Evolutionary conservation across 1,140 invertebrate genomes (phyloP).

Genomic region (Bicyclus anynana): DNA sequence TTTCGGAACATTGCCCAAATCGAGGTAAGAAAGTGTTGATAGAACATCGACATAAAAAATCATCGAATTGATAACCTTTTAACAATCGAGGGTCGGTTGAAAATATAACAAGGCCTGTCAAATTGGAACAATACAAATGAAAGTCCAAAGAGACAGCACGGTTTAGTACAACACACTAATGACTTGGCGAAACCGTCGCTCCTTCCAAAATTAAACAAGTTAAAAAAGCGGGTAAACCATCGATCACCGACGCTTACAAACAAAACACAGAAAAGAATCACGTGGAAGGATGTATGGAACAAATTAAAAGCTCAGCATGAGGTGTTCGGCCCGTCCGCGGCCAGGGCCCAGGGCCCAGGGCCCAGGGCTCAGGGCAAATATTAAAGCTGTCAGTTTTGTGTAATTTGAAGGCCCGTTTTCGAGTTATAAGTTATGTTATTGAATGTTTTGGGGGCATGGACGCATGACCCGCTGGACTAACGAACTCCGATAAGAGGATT

Average conservation of each 20-base stretch:
- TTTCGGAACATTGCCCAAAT: no score
- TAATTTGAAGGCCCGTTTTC: conserved; percentile 68
- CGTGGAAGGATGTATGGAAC: conserved; percentile 71
- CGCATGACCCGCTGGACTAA: conserved; percentile 20
- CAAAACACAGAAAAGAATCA: conserved; percentile 67
- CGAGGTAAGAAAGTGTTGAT: no score
- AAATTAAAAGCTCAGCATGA: conserved; percentile 75
- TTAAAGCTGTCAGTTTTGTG: conserved; percentile 74
- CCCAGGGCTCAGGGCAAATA: conserved; percentile 66
- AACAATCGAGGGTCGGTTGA: no score
- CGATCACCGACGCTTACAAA: conserved; percentile 62
- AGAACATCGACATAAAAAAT: no score
- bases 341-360: conserved; percentile 59
- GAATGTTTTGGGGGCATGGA: conserved; percentile 47
- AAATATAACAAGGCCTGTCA: conserved; percentile 37
- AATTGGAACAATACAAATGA: conserved; percentile 42
- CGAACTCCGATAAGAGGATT: no score
- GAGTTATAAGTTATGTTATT: conserved; percentile 68
- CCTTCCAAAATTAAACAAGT: conserved; percentile 69
- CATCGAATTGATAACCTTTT: no score
- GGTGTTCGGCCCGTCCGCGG: conserved; percentile 46
- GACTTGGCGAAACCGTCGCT: conserved; percentile 65
- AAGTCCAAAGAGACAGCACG: conserved; percentile 34
- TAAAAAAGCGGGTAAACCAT: conserved; percentile 68
- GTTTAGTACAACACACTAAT: conserved; percentile 51